Evolutionary conservation across 2,888 invertebrate genomes (phyloP).

Genomic region (Pseudoips prasinana): DNA sequence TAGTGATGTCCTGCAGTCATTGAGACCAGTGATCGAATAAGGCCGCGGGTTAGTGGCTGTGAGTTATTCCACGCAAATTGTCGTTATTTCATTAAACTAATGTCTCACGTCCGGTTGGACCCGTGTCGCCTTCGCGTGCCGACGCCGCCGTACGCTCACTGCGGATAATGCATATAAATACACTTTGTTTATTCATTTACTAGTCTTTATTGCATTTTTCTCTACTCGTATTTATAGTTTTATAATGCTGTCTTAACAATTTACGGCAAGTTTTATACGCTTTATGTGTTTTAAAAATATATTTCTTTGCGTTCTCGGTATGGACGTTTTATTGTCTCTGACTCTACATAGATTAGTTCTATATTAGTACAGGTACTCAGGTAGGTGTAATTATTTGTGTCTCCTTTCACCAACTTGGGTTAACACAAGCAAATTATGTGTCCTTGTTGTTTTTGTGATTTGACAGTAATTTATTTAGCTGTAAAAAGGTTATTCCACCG

Average conservation of each 20-base stretch:
- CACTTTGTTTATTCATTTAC: constrained; percentile 14
- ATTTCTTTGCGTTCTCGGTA: too few species aligned
- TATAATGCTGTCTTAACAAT: constrained; percentile 2
- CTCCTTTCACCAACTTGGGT: constrained; percentile 13
- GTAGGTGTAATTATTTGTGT: too few species aligned
- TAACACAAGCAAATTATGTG: constrained; percentile 20
- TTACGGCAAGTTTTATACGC: too few species aligned
- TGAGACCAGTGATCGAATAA: constrained; percentile 53
- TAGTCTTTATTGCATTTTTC: constrained; percentile 20
- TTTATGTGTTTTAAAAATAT: too few species aligned
- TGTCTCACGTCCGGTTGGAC: constrained; percentile 59
- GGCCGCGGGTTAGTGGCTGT: constrained; percentile 22
- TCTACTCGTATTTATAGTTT: constrained; percentile 3
- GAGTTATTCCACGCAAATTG: constrained; percentile 53
- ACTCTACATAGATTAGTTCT: too few species aligned
- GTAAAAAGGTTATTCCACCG: constrained; percentile 61
- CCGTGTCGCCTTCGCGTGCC: constrained; percentile 56
- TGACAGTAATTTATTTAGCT: constrained; percentile 67
- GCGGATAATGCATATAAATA: constrained; percentile 33
- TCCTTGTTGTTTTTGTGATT: constrained; percentile 40
- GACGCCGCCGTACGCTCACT: constrained; percentile 26
- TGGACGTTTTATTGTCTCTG: too few species aligned
- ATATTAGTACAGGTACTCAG: too few species aligned
- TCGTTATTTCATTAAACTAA: constrained; percentile 69
- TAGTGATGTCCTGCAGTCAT: constrained; percentile 50